phyloP scores from a whole-genome alignment of 2,797 vertebrate genomes.

The Vipera ursinii region DNA sequence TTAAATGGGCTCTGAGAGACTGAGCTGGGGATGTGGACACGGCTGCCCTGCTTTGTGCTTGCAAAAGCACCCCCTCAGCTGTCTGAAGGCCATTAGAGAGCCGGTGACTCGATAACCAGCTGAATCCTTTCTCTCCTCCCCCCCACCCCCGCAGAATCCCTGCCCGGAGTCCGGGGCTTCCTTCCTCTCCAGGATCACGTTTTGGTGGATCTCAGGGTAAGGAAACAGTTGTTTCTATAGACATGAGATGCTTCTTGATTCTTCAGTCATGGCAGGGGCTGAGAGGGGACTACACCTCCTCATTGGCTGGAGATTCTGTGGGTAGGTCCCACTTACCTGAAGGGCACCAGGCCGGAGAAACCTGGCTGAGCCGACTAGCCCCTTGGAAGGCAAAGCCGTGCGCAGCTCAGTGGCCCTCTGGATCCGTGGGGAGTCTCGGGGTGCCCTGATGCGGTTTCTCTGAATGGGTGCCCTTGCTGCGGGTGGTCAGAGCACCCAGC shows the following conservation, averaged over 20 bases:
- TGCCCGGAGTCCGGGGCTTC: constrained; percentile 88
- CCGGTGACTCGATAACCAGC: neutral
- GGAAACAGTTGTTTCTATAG: constrained; percentile 28
- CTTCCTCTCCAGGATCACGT: constrained; percentile 91
- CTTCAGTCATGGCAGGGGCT: neutral
- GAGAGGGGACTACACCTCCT: neutral
- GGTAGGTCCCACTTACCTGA: neutral
- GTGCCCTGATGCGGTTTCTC: too few species aligned
- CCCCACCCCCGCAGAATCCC: constrained; percentile 76
- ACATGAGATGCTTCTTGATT: neutral
- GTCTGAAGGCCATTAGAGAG: neutral
- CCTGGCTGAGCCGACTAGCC: neutral
- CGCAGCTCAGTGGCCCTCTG: neutral
- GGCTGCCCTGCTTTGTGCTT: neutral
- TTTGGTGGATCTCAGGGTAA: constrained; percentile 97
- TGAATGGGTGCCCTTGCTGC: neutral
- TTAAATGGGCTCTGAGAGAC: neutral
- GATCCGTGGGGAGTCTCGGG: too few species aligned
- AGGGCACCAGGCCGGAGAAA: neutral
- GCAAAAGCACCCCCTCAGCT: too few species aligned
- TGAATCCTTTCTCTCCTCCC: constrained; percentile 28
- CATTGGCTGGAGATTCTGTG: neutral
- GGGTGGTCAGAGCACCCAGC: neutral
- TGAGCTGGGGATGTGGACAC: neutral
- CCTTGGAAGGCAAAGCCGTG: neutral